Evolutionary conservation across 2,113 vertebrate species (phyloP), one percentile per base, ranked within the genome.

Genomic region (Coptodon rendalli): DNA sequence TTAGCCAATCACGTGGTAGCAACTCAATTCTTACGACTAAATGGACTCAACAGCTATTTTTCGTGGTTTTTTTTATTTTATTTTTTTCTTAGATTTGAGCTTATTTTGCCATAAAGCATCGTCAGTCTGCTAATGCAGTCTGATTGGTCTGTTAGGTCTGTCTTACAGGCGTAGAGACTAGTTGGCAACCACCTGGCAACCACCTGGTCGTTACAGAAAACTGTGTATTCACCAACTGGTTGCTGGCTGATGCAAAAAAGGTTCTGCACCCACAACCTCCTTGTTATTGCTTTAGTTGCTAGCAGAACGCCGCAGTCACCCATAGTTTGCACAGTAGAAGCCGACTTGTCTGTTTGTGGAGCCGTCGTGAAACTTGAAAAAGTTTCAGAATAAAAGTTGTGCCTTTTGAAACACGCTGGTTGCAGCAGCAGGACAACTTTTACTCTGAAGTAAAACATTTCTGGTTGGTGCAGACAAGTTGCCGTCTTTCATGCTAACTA

Each of bases 321-420:
- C n/a, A 40, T 0, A 71, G n/a, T 0, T 0, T 43, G 38, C 7
- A 4, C 38, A 4, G 38, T 27, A 43, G 66, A 45, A 0, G 38
- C 38, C 8, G 0, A 43, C 7, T 71, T 27, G 68, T 73, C 22
- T 4, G 0, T 73, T 10, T 6, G 66, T 9, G 3, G 38, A 73
- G 66, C 2, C 22, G 5, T 10, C 2, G 13, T 0, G 0, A 71
- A 43, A 24, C 38, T 71, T 16, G 38, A 71, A 43, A 71, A 43
- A 71, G 0, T 43, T 71, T 71, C 38, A 43, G 16, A 71, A 71
- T 27, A 45, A 45, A 73, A 73, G 22, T 0, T 17, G 68, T 10
- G 40, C 13, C 3, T 45, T 73, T 45, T 45, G 68, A 73, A 73
- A 45, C 38, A 0, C 1, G 0, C 40, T 73, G 22, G 13, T 45